Conservation (phyloP, 64 coral and sea anemone species). For the Platygyra sinensis region DNA sequence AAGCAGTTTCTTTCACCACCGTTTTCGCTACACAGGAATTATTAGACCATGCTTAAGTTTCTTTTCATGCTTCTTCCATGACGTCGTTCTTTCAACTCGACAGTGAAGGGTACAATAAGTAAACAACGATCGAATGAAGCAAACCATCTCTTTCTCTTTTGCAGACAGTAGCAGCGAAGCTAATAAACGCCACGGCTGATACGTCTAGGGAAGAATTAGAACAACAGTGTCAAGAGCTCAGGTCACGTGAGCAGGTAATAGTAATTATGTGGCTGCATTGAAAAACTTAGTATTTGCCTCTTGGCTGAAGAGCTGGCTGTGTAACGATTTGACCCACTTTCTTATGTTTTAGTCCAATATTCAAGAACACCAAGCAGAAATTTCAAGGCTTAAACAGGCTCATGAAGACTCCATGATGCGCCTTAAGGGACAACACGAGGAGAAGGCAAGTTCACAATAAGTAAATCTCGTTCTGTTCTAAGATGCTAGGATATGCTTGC, state of each 20-base stretch:
- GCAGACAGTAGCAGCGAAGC: slow-evolving; percentile 2
- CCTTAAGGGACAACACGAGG: slow-evolving; percentile 57
- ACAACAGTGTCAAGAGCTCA: neutral
- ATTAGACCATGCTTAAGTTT: too few relatives aligned
- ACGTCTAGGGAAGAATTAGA: slow-evolving; percentile 8
- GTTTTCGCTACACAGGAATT: too few relatives aligned
- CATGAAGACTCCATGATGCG: slow-evolving; percentile 10
- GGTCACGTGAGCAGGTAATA: neutral
- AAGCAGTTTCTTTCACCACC: too few relatives aligned
- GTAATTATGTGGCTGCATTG: neutral
- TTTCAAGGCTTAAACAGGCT: neutral
- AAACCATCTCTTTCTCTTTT: neutral
- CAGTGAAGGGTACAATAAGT: too few relatives aligned
- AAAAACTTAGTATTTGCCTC: neutral
- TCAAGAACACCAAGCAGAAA: slow-evolving; percentile 3
- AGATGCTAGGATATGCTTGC: too few relatives aligned
- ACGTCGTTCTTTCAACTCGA: too few relatives aligned
- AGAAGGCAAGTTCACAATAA: slow-evolving; percentile 8
- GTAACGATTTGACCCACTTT: neutral
- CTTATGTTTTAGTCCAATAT: neutral
- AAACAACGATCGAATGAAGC: neutral
- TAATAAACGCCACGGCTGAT: neutral
- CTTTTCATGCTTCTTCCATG: too few relatives aligned
- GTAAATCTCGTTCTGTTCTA: too few relatives aligned
- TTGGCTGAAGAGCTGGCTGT: neutral